These are phyloP conservation scores for Brachionus asplanchnoidis DNA, from an alignment of 1,140 invertebrate genomes.

Conservation along the genomic window DNA sequence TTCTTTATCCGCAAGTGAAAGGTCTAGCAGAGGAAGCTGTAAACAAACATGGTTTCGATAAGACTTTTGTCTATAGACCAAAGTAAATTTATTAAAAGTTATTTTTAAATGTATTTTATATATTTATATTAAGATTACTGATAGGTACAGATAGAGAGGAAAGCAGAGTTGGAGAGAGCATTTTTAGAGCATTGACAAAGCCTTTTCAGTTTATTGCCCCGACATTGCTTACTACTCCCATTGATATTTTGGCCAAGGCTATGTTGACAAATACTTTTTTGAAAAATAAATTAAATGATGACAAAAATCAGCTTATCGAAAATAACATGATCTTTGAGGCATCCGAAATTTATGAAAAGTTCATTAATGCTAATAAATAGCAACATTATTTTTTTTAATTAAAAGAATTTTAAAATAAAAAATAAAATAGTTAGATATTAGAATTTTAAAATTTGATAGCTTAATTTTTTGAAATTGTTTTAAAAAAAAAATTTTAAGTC, in stretches of 20 bases:
- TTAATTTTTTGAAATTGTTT: no score
- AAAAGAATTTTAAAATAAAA: no score
- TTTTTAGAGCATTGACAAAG: conserved; percentile 47
- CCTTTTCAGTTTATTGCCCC: conserved; percentile 51
- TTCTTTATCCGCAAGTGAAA: conserved; percentile 54
- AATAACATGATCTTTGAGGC: conserved; percentile 46
- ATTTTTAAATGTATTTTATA: not conserved
- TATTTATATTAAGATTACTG: conserved; percentile 46
- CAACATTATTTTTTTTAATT: no score
- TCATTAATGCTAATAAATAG: not conserved
- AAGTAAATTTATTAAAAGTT: not conserved
- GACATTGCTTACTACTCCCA: conserved; percentile 50
- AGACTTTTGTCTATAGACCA: conserved; percentile 42
- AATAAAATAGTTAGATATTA: no score
- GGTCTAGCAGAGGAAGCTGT: conserved; percentile 42
- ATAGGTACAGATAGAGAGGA: conserved; percentile 49
- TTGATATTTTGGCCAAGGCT: conserved; percentile 48
- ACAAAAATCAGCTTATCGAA: conserved; percentile 48
- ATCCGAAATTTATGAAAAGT: not conserved
- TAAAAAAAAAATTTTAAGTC: no score
- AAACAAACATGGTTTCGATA: conserved; percentile 38
- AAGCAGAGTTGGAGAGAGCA: conserved; percentile 48
- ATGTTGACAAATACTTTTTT: conserved; percentile 50
- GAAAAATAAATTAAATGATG: conserved; percentile 1
- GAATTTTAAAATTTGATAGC: no score